Base-by-base conservation (phyloP, 1,140 invertebrate species). In the Nephila pilipes region DNA sequence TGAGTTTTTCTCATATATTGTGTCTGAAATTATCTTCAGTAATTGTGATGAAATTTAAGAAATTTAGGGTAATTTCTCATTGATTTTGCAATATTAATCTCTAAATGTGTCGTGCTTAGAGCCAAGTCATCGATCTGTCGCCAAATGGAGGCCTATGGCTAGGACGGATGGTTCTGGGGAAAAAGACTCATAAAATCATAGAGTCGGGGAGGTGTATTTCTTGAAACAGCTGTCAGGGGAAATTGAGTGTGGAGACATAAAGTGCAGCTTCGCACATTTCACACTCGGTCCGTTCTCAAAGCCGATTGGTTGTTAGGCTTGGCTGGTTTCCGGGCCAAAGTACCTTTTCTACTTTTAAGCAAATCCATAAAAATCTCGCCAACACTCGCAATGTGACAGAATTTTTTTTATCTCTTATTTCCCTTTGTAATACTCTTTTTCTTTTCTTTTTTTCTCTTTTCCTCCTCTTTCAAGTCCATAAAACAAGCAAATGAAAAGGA, bases 301-400 rank as follows among this genome's bases (percentile, higher is more conserved):
- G 90, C 83, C 91, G 91, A 93, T 93, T 93, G 91, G 91, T 93
- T 93, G 91, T 93, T 93, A 93, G 69, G 91, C 91, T 87, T 60
- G 58, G 83, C 85, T 93, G 91, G n/a, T 93, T 87, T 75, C 81
- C 54, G 91, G 58, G 58, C 63, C 83, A 79, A 93, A 93, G 63
- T 93, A 80, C 91, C 85, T 87, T 93, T 87, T 87, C 91, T 93
- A 93, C 91, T 93, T 93, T 93, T 93, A 93, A 93, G 91, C 91
- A 93, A 93, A 93, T 93, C 91, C 91, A 93, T 93, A 93, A 93
- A 93, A 93, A 93, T 87, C 91, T 93, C 91, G 83, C 91, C 91
- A 93, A 93, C 91, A 79, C 91, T 85, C 38, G 46, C 80, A 65
- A 65, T 91, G 90, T 93, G 85, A 93, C 91, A 93, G 60, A 57